Evolutionary conservation across 1,140 invertebrate genomes (phyloP).

Genomic region (Drosophila teissieri): DNA sequence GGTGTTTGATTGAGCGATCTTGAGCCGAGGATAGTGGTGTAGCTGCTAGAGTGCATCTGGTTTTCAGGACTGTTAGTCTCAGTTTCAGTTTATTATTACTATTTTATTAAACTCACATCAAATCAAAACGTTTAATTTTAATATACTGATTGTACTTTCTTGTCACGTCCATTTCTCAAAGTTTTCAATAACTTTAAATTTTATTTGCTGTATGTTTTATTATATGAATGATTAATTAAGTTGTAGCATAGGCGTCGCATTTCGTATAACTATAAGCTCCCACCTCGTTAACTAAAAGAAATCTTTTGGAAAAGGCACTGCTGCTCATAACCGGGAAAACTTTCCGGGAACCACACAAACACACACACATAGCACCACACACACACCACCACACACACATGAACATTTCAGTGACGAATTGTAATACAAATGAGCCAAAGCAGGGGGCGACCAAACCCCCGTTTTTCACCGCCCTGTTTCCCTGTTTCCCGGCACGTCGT

Average conservation of each 20-base stretch:
- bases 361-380: neutral
- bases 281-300: slow-evolving; percentile 8
- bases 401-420: slow-evolving; percentile 67
- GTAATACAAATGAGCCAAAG: slow-evolving; percentile 75
- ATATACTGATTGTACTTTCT: too few species aligned
- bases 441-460: slow-evolving; percentile 4
- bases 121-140: too few species aligned
- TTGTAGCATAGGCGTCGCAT: too few species aligned
- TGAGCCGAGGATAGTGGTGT: slow-evolving; percentile 5
- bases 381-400: slow-evolving; percentile 12
- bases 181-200: too few species aligned
- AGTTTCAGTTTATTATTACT: too few species aligned
- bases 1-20: slow-evolving; percentile 32
- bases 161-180: too few species aligned
- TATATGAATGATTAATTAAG: too few species aligned
- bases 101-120: too few species aligned
- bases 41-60: neutral
- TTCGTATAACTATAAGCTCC: slow-evolving; percentile 11
- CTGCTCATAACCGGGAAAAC: slow-evolving; percentile 46
- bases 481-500: slow-evolving; percentile 80
- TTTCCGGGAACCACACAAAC: slow-evolving; percentile 23
- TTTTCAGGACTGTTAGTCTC: neutral
- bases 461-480: slow-evolving; percentile 21
- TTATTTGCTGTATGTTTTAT: too few species aligned
- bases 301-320: slow-evolving; percentile 31